A percentile compares a stretch with the other conserved stretches of the same genome.
Conservation (phyloP, 1,140 invertebrate species). For the Cepaea nemoralis region DNA sequence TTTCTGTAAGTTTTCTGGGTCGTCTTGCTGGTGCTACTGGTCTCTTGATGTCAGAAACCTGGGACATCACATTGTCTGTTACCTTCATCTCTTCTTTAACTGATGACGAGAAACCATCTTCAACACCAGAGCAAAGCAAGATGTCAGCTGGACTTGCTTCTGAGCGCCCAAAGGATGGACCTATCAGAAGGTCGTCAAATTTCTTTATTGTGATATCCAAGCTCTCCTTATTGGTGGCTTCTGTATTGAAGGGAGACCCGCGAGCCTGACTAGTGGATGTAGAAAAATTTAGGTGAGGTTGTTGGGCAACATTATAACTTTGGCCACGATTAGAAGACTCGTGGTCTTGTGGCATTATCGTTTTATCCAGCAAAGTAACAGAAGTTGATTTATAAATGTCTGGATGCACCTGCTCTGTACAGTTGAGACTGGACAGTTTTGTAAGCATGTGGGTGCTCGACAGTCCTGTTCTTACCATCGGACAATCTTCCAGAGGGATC, state of each 20-base stretch:
- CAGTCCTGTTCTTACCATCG: not conserved
- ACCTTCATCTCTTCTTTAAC: too few relatives aligned
- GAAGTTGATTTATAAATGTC: slow-evolving; percentile 3
- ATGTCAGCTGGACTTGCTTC: too few relatives aligned
- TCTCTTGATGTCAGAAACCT: slow-evolving; percentile 1
- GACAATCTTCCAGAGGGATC: not conserved
- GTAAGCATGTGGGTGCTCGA: too few relatives aligned
- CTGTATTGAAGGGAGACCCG: not conserved
- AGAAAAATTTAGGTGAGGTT: slow-evolving; percentile 15
- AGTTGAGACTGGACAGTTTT: too few relatives aligned
- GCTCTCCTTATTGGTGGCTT: too few relatives aligned
- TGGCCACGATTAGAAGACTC: not conserved
- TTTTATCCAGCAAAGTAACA: not conserved
- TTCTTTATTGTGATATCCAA: slow-evolving; percentile 42
- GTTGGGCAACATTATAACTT: not conserved
- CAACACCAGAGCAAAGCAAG: not conserved
- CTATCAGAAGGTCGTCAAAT: slow-evolving; percentile 44
- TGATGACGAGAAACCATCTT: not conserved
- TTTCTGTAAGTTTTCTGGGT: not conserved
- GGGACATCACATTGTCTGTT: not conserved
- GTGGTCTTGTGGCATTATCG: not conserved
- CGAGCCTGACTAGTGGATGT: too few relatives aligned
- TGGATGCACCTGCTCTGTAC: too few relatives aligned
- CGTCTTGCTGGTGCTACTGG: not conserved
- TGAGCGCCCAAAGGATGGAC: too few relatives aligned